These are phyloP conservation scores for Gyps fulvus DNA, from an alignment of 2,113 vertebrate genomes.

Conservation along the genomic window DNA sequence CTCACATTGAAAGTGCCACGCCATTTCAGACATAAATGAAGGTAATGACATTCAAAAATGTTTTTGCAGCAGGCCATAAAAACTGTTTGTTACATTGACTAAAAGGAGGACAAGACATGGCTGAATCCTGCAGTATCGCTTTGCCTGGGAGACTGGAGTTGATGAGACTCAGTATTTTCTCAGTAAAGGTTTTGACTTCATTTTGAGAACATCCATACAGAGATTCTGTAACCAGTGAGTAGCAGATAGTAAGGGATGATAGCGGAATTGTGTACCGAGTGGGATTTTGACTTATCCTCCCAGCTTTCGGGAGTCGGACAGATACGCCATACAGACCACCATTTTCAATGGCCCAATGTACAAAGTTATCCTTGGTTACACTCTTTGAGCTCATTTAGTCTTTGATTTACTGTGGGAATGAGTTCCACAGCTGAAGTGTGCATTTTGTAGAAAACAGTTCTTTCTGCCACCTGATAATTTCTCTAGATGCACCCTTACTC, in stretches of 20 bases:
- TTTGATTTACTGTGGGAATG: not conserved
- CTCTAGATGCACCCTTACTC: not conserved
- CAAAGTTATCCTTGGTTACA: not conserved
- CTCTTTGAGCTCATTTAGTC: not conserved
- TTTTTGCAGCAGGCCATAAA: not conserved
- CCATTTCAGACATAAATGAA: not conserved
- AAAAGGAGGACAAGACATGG: not conserved
- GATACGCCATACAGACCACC: not conserved
- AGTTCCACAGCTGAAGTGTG: not conserved
- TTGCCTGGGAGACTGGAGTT: not conserved
- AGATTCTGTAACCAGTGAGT: not conserved
- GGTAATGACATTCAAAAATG: not conserved
- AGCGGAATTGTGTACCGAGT: fast-evolving
- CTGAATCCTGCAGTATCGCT: not conserved
- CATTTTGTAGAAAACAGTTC: not conserved
- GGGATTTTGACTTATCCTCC: not conserved
- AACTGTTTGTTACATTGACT: not conserved
- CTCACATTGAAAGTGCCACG: not conserved
- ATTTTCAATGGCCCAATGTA: not conserved
- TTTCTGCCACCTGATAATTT: not conserved
- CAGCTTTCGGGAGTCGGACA: not conserved
- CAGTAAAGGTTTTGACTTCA: not conserved
- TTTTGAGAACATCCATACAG: not conserved
- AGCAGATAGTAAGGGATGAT: not conserved
- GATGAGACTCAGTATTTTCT: not conserved